These are phyloP conservation scores for Baronia brevicornis DNA, from an alignment of 2,888 invertebrate species.

Conservation along the genomic window DNA sequence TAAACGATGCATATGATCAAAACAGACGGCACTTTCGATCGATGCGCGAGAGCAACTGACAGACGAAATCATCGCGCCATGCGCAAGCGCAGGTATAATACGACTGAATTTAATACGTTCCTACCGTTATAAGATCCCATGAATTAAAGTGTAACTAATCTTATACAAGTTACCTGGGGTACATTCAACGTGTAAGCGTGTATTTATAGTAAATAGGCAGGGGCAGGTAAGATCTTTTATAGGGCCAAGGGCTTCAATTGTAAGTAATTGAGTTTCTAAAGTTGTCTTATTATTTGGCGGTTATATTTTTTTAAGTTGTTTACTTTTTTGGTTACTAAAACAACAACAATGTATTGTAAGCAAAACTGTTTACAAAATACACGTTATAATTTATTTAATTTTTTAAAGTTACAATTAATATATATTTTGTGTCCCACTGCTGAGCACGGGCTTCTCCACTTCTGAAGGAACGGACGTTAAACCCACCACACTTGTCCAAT, in stretches of 20 bases:
- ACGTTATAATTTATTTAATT: no score
- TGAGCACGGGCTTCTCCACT: no score
- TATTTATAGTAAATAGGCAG: slow-evolving; percentile 67
- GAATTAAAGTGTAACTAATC: slow-evolving; percentile 6
- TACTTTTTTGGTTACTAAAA: background rate
- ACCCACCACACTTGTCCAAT: no score
- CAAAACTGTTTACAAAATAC: no score
- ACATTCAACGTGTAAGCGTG: slow-evolving; percentile 63
- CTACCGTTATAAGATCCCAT: slow-evolving; percentile 15
- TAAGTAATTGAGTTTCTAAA: slow-evolving; percentile 11
- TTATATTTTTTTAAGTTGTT: background rate
- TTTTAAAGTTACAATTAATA: no score
- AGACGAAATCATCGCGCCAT: slow-evolving; percentile 47
- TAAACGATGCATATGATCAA: slow-evolving; percentile 20
- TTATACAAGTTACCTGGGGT: no score
- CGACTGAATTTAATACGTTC: slow-evolving; percentile 35
- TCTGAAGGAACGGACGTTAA: no score
- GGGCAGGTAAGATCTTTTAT: slow-evolving; percentile 56
- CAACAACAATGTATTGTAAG: background rate
- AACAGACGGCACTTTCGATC: slow-evolving; percentile 41
- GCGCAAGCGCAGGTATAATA: slow-evolving; percentile 55
- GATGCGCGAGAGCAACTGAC: slow-evolving; percentile 66
- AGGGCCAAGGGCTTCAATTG: slow-evolving; percentile 55
- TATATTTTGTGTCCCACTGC: no score
- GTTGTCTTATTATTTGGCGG: no score